Percentiles rank a stretch among this genome's conserved stretches.
phyloP scores from a whole-genome alignment of 2,113 vertebrate genomes.

The Sander lucioperca region DNA sequence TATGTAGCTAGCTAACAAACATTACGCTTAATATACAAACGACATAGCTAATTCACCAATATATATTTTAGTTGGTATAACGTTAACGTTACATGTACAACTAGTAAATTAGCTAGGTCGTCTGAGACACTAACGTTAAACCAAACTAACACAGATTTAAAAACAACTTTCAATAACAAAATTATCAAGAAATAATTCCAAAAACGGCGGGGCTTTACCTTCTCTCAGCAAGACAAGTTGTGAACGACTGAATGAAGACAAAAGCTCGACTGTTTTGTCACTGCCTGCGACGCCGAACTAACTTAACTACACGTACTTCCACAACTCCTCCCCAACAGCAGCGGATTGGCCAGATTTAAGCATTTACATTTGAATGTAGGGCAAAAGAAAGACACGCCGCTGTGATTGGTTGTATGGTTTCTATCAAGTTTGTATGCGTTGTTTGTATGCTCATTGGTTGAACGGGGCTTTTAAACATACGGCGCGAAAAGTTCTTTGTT shows the following conservation, averaged over 20 bases:
- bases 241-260: conserved; percentile 59
- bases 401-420: conserved; percentile 59
- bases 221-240: conserved; percentile 47
- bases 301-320: conserved; percentile 71
- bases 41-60: not conserved
- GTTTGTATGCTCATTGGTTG: conserved; percentile 62
- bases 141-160: fast-evolving
- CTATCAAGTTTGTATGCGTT: not conserved
- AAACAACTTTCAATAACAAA: fast-evolving
- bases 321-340: conserved; percentile 56
- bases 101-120: fast-evolving
- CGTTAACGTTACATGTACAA: not conserved
- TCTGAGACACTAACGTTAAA: fast-evolving
- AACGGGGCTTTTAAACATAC: conserved; percentile 80
- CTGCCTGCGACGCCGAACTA: conserved; percentile 60
- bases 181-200: fast-evolving
- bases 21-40: not conserved
- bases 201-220: conserved; percentile 60
- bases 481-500: conserved; percentile 79
- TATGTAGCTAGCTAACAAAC: not conserved
- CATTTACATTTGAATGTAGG: conserved; percentile 72
- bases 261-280: conserved; percentile 79
- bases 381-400: fast-evolving
- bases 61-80: not conserved
- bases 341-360: conserved; percentile 64